Percentiles rank a stretch among this genome's conserved stretches.
Conservation (phyloP, 1,140 invertebrate species). For the Zaprionus davidi region DNA sequence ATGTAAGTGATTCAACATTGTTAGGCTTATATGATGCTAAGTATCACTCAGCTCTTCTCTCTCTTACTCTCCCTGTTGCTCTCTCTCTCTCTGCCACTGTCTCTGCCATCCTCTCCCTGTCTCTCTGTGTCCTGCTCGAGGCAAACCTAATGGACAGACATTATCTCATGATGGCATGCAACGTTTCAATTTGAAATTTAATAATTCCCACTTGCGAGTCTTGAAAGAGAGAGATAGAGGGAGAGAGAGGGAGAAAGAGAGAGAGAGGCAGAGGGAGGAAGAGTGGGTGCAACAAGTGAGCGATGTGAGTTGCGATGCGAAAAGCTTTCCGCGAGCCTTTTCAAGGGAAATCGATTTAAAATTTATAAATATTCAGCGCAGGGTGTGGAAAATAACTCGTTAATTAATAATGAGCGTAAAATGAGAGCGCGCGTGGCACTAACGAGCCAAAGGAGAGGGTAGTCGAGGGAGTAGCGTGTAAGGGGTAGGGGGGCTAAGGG, state of each 20-base stretch:
- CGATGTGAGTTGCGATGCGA: conserved; percentile 3
- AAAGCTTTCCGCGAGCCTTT: conserved; percentile 1
- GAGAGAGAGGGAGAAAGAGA: not conserved
- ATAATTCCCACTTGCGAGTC: not conserved
- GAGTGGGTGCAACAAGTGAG: conserved; percentile 39
- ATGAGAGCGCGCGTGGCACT: conserved; percentile 68
- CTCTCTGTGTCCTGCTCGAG: not conserved
- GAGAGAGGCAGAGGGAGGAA: not conserved
- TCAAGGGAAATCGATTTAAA: conserved; percentile 71
- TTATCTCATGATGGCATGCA: conserved; percentile 7
- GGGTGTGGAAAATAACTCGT: conserved; percentile 76
- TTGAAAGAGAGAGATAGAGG: not conserved
- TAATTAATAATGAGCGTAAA: conserved; percentile 80
- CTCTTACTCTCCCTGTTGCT: not conserved
- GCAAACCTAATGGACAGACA: not conserved
- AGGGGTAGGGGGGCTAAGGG: not conserved
- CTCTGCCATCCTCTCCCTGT: no score
- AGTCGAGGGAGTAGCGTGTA: not conserved
- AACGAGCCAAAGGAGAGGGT: not conserved
- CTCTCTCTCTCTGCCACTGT: no score
- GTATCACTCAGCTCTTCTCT: no score
- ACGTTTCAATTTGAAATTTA: conserved; percentile 2
- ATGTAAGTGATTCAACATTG: no score
- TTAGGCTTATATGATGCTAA: no score
- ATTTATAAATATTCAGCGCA: conserved; percentile 74